Base-by-base conservation (phyloP, 2,888 invertebrate genomes). In the Brachyptera risi region DNA sequence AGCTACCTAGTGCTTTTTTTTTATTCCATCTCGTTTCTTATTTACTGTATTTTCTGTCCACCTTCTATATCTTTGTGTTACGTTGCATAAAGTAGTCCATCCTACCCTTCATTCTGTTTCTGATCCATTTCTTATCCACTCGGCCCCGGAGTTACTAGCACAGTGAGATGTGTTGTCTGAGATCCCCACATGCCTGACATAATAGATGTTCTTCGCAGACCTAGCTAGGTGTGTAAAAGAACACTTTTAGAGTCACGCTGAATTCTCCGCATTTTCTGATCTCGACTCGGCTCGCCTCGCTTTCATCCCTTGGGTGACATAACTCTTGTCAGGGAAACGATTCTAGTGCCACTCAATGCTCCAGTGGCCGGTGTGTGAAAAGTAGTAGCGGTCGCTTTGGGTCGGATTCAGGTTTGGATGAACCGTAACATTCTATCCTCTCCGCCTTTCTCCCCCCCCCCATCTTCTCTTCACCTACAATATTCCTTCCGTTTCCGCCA, bases 311-410 rank as follows among this genome's bases (percentile, higher is more conserved):
- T 4, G 56, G 59, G 62, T 47, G 26, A 59, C 62, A 62, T 62
- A 62, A 62, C 58, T 62, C 62, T 58, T 58, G 62, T 56, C 58
- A 62, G 47, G 37, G 58, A 58, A 61, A 44, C 62, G 62, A 62
- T 62, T 58, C 54, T 47, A 62, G 59, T 59, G 59, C 62, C 59
- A 62, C 62, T 62, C 62, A 59, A 59, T 59, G 59, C 62, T 59
- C 59, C 27, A 56, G 62, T 59, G 62, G 57, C 58, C 58, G 57
- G n/a, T n/a, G 58, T 50, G 59, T 62, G 62, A 59, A 59, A 62
- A 62, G 62, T 62, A 59, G 59, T 56, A 35, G 49, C 56, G 59
- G 56, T 59, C 59, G 62, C 60, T 56, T 56, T 60, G 44, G 38
- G 38, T 40, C 17, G 58, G 44, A 49, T 21, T 31, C 44, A 23